A percentile compares a stretch with the other conserved stretches of the same genome.
Conservation (phyloP, 2,797 vertebrate species). For the Danio aesculapii region DNA sequence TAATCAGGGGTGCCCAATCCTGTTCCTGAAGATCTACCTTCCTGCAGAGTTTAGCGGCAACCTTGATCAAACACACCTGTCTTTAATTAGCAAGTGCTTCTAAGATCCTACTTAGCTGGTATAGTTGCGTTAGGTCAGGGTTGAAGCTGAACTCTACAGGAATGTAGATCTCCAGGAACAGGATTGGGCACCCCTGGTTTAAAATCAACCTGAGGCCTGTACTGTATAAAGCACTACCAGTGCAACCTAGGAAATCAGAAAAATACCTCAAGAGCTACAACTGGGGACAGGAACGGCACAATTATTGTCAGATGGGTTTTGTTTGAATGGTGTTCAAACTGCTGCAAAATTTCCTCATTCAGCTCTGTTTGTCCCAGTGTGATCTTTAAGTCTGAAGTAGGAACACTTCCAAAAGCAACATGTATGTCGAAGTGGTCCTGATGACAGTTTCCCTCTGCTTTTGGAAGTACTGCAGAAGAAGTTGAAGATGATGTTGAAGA, state of each 20-base stretch:
- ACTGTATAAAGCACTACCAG: not conserved
- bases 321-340: conserved; percentile 10
- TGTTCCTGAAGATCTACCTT: no score
- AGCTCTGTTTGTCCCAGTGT: not conserved
- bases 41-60: no score
- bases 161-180: no score
- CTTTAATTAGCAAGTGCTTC: no score
- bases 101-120: no score
- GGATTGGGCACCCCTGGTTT: no score
- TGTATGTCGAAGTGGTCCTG: not conserved
- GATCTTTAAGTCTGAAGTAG: conserved; percentile 3
- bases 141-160: no score
- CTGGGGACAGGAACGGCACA: conserved; percentile 15
- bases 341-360: not conserved
- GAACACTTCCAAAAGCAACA: not conserved
- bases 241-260: not conserved
- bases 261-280: conserved; percentile 30
- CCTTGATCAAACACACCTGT: no score
- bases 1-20: no score
- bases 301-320: not conserved
- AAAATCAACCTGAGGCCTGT: not conserved
- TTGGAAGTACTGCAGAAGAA: not conserved
- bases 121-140: no score
- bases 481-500: no score
- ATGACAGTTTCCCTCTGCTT: not conserved